Evolutionary conservation across 2,797 vertebrate species (phyloP), one percentile per base, ranked within the genome.

Genomic region (Muraenolepis orangiensis): DNA sequence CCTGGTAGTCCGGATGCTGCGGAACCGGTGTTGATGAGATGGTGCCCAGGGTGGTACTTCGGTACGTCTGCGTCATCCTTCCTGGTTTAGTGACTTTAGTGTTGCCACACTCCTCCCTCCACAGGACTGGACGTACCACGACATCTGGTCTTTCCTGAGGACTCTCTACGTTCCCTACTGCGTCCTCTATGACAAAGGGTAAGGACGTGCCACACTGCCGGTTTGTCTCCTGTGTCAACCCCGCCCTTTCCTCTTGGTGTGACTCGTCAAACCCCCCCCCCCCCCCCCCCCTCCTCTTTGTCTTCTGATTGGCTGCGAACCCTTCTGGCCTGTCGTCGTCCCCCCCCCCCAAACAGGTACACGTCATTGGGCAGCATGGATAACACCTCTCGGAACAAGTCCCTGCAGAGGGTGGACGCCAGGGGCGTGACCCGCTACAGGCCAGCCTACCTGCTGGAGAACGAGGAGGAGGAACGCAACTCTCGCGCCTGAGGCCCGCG

Each of bases 181-280:
- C 67, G 87, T 98, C 78, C 95, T 99, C n/a, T 99, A 99, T 0
- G 98, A 99, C 82, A 97, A 94, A 84, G 97, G 98, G 98, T 99
- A 86, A 93, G 94, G 14, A 6, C 6, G 1, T n/a, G 6, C 32
- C 26, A n/a, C 51, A n/a, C 8, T 32, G 30, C 66, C 57, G 28
- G 38, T 69, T 1, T 70, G 46, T 51, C 18, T 38, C 7, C 18
- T 14, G 18, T 40, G 38, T 12, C 12, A 40, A n/a, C 4, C 18
- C 18, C 14, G 16, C 5, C 42, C 14, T 20, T 6, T 7, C 20
- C 51, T n/a, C 51, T 23, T 0, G 1, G 23, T 57, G 6, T 57
- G 51, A 12, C n/a, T 12, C 11, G 36, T 38, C 10, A 10, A 38
- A 38, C 36, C 5, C 10, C 8, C 36, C 7, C 3, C 3, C 16